Evolutionary conservation across 2,113 vertebrate genomes (phyloP).

Genomic region (Peromyscus leucopus): DNA sequence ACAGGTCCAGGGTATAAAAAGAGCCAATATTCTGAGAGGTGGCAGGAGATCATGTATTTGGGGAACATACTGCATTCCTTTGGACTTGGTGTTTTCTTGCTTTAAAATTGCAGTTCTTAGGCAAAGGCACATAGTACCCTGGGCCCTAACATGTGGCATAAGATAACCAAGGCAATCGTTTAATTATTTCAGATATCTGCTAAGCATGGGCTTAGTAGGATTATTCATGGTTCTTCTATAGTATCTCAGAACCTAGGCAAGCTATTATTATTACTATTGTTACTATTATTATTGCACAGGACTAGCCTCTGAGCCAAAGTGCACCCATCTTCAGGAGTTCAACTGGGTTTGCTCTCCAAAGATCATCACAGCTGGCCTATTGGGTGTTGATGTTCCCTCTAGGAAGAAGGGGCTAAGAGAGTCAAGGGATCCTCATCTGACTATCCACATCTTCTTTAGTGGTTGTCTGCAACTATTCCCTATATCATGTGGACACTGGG

Average conservation of each 20-base stretch:
- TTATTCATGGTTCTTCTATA: background rate
- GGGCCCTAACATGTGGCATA: background rate
- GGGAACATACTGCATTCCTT: background rate
- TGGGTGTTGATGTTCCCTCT: background rate
- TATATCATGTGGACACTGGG: background rate
- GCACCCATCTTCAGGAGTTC: background rate
- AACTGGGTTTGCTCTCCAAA: background rate
- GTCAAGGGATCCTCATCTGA: background rate
- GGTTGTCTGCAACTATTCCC: background rate
- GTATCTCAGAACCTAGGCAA: background rate
- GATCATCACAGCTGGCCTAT: background rate
- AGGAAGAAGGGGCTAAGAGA: background rate
- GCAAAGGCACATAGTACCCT: background rate
- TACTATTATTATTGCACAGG: background rate
- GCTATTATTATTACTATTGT: too few relatives aligned
- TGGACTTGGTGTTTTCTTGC: background rate
- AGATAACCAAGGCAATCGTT: background rate
- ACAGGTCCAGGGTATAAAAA: background rate
- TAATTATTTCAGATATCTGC: background rate
- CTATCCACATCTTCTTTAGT: background rate
- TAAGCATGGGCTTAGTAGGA: background rate
- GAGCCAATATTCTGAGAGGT: background rate
- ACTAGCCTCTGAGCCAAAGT: background rate
- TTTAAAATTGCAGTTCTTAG: background rate
- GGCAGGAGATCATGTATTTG: background rate